Percentiles rank a stretch among this genome's conserved stretches.
Conservation (phyloP, 2,797 vertebrate genomes). For the Microctenopoma stevenorrisi region DNA sequence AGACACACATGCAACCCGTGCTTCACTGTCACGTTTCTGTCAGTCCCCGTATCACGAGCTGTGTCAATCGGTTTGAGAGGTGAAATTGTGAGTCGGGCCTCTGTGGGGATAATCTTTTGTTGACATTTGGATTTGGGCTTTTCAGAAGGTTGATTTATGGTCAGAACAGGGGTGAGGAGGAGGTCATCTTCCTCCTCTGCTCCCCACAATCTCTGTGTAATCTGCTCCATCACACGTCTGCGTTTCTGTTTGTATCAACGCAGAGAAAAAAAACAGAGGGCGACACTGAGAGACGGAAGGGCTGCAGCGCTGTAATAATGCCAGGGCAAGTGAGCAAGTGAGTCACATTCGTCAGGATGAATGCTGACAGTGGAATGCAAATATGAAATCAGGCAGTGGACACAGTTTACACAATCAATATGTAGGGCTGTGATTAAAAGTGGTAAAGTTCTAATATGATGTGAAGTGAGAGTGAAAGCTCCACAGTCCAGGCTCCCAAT, state of each 20-base stretch:
- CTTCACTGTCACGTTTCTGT: conserved; percentile 17
- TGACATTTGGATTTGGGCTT: conserved; percentile 60
- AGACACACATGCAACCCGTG: conserved; percentile 1
- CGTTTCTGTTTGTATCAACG: conserved; percentile 17
- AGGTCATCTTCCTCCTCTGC: conserved; percentile 31
- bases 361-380: conserved; percentile 44
- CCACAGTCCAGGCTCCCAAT: conserved; percentile 28
- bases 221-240: conserved; percentile 27
- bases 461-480: conserved; percentile 9
- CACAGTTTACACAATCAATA: conserved; percentile 36
- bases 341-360: conserved; percentile 47
- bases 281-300: not conserved
- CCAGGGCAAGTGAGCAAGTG: conserved; percentile 36
- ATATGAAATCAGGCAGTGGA: conserved; percentile 43
- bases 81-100: conserved; percentile 38
- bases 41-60: not conserved
- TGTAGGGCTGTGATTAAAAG: conserved; percentile 11
- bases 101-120: conserved; percentile 61
- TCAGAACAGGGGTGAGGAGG: conserved; percentile 41
- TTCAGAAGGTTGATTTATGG: conserved; percentile 50
- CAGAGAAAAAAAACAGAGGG: not conserved
- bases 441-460: not conserved
- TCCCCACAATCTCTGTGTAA: conserved; percentile 34
- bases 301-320: conserved; percentile 43
- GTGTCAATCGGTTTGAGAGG: conserved; percentile 39